Conservation (phyloP, 2,888 invertebrate genomes). For the Lamellibrachia satsuma region DNA sequence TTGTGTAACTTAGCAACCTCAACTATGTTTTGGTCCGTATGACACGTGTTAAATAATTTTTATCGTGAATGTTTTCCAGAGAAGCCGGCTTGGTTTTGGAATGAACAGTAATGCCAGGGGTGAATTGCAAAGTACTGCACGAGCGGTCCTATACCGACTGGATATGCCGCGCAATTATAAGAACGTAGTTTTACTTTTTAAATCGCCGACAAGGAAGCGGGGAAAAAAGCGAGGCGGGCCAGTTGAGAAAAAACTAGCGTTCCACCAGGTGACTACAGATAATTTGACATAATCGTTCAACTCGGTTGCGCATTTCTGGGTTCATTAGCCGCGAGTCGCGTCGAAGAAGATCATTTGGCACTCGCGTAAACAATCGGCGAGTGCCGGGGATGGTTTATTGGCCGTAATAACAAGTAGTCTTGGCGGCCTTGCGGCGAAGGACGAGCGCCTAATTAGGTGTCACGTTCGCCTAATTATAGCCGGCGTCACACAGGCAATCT, state of each 20-base stretch:
- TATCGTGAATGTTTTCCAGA: too few relatives aligned
- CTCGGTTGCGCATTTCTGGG: background rate
- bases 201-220: background rate
- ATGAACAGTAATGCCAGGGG: too few relatives aligned
- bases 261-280: background rate
- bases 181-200: background rate
- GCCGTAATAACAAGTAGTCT: background rate
- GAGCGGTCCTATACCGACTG: too few relatives aligned
- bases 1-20: background rate
- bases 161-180: too few relatives aligned
- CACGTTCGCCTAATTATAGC: slow-evolving; percentile 7
- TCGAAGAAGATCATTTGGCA: background rate
- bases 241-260: background rate
- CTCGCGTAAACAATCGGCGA: slow-evolving; percentile 5
- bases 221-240: background rate
- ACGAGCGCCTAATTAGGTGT: slow-evolving; percentile 3
- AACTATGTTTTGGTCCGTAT: too few relatives aligned
- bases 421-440: background rate
- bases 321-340: background rate
- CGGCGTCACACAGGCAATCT: slow-evolving; percentile 2
- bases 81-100: too few relatives aligned
- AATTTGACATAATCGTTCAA: background rate
- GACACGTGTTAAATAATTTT: background rate
- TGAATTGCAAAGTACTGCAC: too few relatives aligned
- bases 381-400: slow-evolving; percentile 1